Base-by-base conservation (phyloP, 2,797 vertebrate species). In the Prunella strophiata region DNA sequence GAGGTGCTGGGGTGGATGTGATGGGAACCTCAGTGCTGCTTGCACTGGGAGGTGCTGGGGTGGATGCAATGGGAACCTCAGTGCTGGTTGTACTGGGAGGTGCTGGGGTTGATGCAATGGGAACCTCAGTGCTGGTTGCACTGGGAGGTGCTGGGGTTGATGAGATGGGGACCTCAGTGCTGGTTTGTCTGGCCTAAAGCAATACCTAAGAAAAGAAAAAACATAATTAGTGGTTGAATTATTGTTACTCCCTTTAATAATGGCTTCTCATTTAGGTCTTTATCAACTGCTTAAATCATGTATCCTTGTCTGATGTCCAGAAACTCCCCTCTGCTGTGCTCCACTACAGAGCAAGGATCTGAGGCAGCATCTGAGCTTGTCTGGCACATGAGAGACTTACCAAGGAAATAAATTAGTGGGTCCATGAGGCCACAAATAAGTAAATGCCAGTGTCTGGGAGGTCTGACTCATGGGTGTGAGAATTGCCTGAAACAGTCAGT, bases 101-200 rank as follows among this genome's bases (percentile, higher is more conserved):
- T 5, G 3, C 65, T 75, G 63, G 38, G 10, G 47, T 79, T 10
- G 91, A 17, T 18, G 32, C 2, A 18, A 16, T 1, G 1, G 45
- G 45, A 4, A 11, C 3, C 32, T 5, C 50, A 3, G 63, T 51
- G 12, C 11, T 48, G 45, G 34, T 3, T 50, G 40, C 4, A 36
- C 59, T 75, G 40, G 62, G 17, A 30, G 70, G 5, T 3, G 1
- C 16, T 8, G 34, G 30, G 2, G 65, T 72, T 22, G 93, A 63
- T 55, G 26, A 1, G 17, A 9, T 5, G 0, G 50, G n/a, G 1
- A 26, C 16, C 10, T 6, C 40, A 3, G 22, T 10, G 34, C 48
- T 50, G 48, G 51, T 12, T 12, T 80, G 77, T 79, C 90, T 97
- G 97, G 21, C 95, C 71, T 57, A 91, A 85, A 88, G 93, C 85